Percentiles rank a stretch among this genome's conserved stretches.
Conservation (phyloP, 1,140 invertebrate genomes). For the Neodiprion virginianus region DNA sequence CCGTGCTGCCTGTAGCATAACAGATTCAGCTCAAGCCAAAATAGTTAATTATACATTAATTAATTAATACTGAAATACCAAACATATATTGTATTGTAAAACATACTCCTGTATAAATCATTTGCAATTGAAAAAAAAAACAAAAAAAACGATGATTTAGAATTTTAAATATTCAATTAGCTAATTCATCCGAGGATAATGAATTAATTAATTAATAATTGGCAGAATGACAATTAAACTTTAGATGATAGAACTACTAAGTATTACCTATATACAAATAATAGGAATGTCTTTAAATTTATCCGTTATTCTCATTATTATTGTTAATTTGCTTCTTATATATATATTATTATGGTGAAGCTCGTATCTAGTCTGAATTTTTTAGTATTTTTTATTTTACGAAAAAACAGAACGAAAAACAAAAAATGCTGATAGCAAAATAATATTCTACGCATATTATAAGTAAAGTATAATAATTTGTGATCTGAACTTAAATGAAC, state of each 20-base stretch:
- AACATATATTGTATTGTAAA: conserved; percentile 32
- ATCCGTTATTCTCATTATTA: conserved; percentile 1
- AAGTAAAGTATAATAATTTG: background rate
- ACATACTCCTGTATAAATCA: conserved; percentile 29
- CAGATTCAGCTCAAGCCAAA: conserved; percentile 37
- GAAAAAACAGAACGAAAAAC: background rate
- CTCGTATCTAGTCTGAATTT: conserved; percentile 7
- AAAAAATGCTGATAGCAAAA: background rate
- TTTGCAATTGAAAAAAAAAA: conserved; percentile 9
- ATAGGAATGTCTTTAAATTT: background rate
- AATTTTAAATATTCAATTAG: conserved; percentile 8
- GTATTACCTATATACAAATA: background rate
- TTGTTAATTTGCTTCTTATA: conserved; percentile 2
- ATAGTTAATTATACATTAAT: conserved; percentile 34
- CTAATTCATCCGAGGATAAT: background rate
- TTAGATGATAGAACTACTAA: conserved; percentile 8
- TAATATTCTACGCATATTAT: background rate
- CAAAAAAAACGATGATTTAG: background rate
- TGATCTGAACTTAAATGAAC: conserved; percentile 29
- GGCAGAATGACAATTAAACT: background rate
- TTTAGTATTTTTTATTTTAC: background rate
- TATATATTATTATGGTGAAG: conserved; percentile 3
- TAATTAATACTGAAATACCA: conserved; percentile 23
- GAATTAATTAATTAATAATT: background rate
- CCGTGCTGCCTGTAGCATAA: conserved; percentile 52